Percentiles rank a stretch among this genome's conserved stretches.
These are phyloP conservation scores for Alaudala cheleensis DNA, from an alignment of 2,113 vertebrate species.

Conservation along the genomic window DNA sequence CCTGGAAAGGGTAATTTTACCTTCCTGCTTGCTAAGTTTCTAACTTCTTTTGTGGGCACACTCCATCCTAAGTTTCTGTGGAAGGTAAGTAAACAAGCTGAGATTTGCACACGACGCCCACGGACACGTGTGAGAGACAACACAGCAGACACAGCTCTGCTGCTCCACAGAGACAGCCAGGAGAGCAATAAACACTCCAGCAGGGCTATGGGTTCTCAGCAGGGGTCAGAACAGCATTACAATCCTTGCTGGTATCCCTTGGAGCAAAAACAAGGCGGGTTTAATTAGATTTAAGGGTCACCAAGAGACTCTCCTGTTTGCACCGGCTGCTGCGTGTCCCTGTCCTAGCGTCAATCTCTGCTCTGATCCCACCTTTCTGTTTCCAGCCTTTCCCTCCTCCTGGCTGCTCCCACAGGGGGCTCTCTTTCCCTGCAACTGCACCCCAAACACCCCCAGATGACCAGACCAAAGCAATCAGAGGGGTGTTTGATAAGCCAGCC, in stretches of 20 bases:
- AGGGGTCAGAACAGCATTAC: background rate
- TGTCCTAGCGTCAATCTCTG: accelerated
- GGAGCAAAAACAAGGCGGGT: background rate
- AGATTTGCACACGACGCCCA: background rate
- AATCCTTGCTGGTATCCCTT: background rate
- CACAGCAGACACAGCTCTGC: background rate
- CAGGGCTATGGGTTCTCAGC: background rate
- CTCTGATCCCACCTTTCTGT: background rate
- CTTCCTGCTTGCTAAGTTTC: background rate
- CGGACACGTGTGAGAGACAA: background rate
- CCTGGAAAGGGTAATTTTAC: background rate
- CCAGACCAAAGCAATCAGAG: background rate
- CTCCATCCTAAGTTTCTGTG: background rate
- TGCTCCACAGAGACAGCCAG: background rate
- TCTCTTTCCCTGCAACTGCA: background rate
- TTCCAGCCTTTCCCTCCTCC: background rate
- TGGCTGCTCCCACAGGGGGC: background rate
- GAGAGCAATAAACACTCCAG: background rate
- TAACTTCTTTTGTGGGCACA: background rate
- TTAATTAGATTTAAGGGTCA: background rate
- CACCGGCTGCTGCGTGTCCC: accelerated
- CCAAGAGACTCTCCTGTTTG: background rate
- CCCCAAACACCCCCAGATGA: background rate
- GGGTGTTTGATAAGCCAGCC: background rate
- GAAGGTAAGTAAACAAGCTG: background rate